Percentiles rank a stretch among this genome's conserved stretches.
phyloP scores from a whole-genome alignment of 2,888 invertebrate species.

The Merodon equestris region DNA sequence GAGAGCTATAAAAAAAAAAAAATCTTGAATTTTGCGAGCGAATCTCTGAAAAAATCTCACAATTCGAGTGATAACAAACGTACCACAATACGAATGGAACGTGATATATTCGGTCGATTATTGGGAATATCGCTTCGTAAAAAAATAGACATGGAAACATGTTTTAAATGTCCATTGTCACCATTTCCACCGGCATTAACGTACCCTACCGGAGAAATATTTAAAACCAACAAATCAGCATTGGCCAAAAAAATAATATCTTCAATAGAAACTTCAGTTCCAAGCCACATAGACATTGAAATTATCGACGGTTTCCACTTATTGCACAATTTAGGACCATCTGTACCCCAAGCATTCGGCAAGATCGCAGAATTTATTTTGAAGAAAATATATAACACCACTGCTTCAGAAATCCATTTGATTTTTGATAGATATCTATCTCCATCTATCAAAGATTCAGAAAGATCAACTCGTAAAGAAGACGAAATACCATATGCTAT shows the following conservation, averaged over 20 bases:
- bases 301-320: neutral
- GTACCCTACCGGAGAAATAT: slow-evolving; percentile 7
- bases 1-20: slow-evolving; percentile 1
- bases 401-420: neutral
- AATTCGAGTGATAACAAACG: slow-evolving; percentile 9
- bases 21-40: slow-evolving; percentile 9
- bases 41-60: slow-evolving; percentile 1
- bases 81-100: slow-evolving; percentile 5
- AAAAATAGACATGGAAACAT: slow-evolving; percentile 14
- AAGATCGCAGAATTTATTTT: neutral
- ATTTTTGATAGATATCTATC: neutral
- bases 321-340: neutral
- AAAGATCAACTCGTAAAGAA: neutral
- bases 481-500: too few relatives aligned
- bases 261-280: neutral
- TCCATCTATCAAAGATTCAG: neutral
- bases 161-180: slow-evolving; percentile 6
- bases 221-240: slow-evolving; percentile 22
- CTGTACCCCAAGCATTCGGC: neutral
- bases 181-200: slow-evolving; percentile 6
- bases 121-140: slow-evolving; percentile 8
- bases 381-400: neutral
- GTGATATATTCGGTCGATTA: neutral
- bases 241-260: slow-evolving; percentile 5
- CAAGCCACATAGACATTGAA: neutral